phyloP scores from a whole-genome alignment of 2,888 invertebrate genomes.

The Apodemia hepburni region DNA sequence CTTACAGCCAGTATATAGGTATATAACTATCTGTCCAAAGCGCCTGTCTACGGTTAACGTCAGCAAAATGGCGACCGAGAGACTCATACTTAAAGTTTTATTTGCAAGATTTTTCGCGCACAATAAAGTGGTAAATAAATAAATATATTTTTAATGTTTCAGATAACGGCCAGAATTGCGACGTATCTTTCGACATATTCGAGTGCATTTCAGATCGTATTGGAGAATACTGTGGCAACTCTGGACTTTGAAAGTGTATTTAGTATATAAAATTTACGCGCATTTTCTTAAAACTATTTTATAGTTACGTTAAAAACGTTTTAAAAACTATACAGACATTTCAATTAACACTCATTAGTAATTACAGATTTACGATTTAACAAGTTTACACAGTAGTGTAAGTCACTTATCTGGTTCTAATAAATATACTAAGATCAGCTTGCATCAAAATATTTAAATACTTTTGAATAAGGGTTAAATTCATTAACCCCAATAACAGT shows the following conservation, averaged over 20 bases:
- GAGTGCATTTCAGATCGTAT: slow-evolving; percentile 90
- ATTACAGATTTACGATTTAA: too few species aligned
- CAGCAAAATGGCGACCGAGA: not conserved
- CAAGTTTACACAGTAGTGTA: too few species aligned
- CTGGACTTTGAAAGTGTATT: slow-evolving; percentile 45
- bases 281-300: slow-evolving; percentile 6
- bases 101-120: slow-evolving; percentile 17
- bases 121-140: not conserved
- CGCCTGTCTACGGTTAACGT: not conserved
- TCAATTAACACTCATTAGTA: not conserved
- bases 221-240: slow-evolving; percentile 84
- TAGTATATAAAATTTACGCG: not conserved
- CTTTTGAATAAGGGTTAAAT: too few species aligned
- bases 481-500: too few species aligned
- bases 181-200: slow-evolving; percentile 88
- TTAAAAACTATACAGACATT: not conserved
- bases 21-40: not conserved
- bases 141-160: slow-evolving; percentile 44
- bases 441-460: too few species aligned
- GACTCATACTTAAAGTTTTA: not conserved
- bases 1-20: too few species aligned
- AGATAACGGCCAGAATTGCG: slow-evolving; percentile 86
- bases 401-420: too few species aligned
- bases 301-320: not conserved
- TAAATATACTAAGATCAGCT: too few species aligned